Evolutionary conservation across 2,113 vertebrate genomes (phyloP).

Genomic region (Dasyprocta punctata): DNA sequence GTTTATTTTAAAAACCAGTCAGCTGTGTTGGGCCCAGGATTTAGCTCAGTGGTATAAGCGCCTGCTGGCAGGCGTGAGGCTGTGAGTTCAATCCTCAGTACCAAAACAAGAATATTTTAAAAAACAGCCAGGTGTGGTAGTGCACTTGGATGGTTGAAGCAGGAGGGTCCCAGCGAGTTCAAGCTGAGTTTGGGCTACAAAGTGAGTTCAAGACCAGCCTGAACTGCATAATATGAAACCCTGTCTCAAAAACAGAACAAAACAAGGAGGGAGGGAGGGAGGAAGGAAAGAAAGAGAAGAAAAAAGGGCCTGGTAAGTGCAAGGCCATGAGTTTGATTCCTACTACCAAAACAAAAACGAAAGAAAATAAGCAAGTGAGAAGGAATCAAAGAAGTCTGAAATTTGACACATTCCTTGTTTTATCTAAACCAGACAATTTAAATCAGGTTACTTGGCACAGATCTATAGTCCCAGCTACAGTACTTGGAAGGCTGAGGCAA

Average conservation of each 20-base stretch:
- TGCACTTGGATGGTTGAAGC: not conserved
- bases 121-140: not conserved
- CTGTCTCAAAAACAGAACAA: not conserved
- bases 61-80: no score
- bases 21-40: no score
- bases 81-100: no score
- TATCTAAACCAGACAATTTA: not conserved
- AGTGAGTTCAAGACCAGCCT: not conserved
- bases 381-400: slow-evolving; percentile 2
- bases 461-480: not conserved
- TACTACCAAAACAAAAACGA: not conserved
- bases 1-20: not conserved
- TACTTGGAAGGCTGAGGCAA: not conserved
- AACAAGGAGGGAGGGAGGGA: not conserved
- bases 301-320: no score
- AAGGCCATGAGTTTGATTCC: no score
- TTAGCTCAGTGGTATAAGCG: no score
- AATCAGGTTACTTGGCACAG: not conserved
- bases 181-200: no score
- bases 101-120: no score
- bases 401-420: slow-evolving; percentile 1
- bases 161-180: not conserved
- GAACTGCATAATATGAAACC: not conserved
- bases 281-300: not conserved
- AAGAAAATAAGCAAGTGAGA: not conserved